Evolutionary conservation across 2,888 invertebrate genomes (phyloP).

Genomic region (Bembecia ichneumoniformis): DNA sequence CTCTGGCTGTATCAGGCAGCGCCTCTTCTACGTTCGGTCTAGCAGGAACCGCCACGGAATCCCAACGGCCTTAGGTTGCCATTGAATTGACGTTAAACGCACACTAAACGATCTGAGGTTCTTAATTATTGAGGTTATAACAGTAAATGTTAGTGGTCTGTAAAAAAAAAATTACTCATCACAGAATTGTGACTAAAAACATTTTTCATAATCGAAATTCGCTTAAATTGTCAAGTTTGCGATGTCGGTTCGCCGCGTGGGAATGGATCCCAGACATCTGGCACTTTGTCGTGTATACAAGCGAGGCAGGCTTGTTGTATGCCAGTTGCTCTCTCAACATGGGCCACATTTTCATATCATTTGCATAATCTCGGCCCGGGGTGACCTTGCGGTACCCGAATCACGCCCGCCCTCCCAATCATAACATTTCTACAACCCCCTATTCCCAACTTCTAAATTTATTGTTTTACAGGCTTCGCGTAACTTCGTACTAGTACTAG

Average conservation of each 20-base stretch:
- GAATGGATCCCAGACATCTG: too few relatives aligned
- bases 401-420: constrained; percentile 1
- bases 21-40: too few relatives aligned
- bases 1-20: too few relatives aligned
- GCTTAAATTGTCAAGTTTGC: constrained; percentile 9
- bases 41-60: too few relatives aligned
- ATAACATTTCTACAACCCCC: constrained; percentile 16
- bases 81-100: too few relatives aligned
- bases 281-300: too few relatives aligned
- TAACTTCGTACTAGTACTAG: not conserved
- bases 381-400: constrained; percentile 1
- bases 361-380: constrained; percentile 40
- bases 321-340: constrained; percentile 12
- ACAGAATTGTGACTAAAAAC: constrained; percentile 4
- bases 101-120: too few relatives aligned
- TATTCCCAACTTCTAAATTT: not conserved
- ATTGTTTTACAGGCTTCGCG: not conserved
- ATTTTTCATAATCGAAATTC: constrained; percentile 3
- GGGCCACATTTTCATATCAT: constrained; percentile 45
- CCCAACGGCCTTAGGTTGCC: too few relatives aligned
- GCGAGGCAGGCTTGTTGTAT: constrained; percentile 5
- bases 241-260: constrained; percentile 13
- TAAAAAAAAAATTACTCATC: too few relatives aligned
- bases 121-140: too few relatives aligned
- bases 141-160: too few relatives aligned